Conservation (phyloP, 2,113 vertebrate species). For the pig (Sus scrofa) region DNA sequence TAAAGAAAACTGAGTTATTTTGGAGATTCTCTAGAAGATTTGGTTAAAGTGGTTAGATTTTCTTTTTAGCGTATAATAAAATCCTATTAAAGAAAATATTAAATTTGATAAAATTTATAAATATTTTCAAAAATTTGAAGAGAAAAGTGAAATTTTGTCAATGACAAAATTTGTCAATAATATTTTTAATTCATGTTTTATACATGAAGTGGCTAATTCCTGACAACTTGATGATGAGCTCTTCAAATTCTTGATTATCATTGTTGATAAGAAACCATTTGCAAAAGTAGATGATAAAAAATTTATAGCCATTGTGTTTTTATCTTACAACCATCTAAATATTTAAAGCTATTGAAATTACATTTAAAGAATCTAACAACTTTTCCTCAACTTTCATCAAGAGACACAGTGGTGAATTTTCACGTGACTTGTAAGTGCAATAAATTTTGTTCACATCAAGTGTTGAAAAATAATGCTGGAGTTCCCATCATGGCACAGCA, state of each 20-base stretch:
- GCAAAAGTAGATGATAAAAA: not conserved
- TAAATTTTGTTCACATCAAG: not conserved
- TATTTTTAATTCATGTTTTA: conserved; percentile 15
- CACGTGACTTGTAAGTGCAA: not conserved
- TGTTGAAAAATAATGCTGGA: not conserved
- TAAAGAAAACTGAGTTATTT: not conserved
- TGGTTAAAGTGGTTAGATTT: not conserved
- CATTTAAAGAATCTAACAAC: conserved; percentile 26
- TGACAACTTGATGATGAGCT: conserved; percentile 1
- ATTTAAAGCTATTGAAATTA: conserved; percentile 51
- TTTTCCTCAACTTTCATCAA: conserved; percentile 31
- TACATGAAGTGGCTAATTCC: not conserved
- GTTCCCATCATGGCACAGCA: too few relatives aligned
- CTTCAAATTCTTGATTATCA: not conserved
- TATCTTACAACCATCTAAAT: conserved; percentile 29
- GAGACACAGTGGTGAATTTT: not conserved
- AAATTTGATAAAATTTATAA: not conserved
- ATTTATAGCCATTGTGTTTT: not conserved
- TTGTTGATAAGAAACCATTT: not conserved
- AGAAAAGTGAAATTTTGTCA: not conserved
- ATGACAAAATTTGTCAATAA: not conserved
- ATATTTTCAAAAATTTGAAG: not conserved
- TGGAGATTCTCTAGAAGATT: not conserved
- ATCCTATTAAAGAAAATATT: not conserved
- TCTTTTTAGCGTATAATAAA: not conserved